These are phyloP conservation scores for Eupithecia subfuscata DNA, from an alignment of 2,888 invertebrate genomes.

Conservation along the genomic window DNA sequence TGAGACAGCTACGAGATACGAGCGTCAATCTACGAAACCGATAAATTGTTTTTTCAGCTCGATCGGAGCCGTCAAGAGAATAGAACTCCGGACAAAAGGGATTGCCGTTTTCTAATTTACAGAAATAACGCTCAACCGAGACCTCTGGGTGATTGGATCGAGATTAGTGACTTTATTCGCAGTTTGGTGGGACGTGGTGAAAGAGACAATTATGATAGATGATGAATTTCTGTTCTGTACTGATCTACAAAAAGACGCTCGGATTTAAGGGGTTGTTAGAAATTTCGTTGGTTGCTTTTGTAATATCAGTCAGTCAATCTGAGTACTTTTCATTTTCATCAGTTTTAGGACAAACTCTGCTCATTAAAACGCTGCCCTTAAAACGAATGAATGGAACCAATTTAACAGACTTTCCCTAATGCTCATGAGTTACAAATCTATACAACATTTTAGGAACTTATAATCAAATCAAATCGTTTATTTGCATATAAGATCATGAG, in stretches of 20 bases:
- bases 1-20: conserved; percentile 48
- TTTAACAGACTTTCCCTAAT: not conserved
- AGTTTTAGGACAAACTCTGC: not conserved
- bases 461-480: no score
- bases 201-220: not conserved
- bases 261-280: not conserved
- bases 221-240: not conserved
- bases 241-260: not conserved
- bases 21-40: conserved; percentile 49
- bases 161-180: conserved; percentile 44
- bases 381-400: not conserved
- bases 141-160: conserved; percentile 48
- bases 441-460: no score
- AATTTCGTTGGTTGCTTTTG: not conserved
- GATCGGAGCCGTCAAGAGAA: conserved; percentile 43
- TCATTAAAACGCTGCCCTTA: not conserved
- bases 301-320: not conserved
- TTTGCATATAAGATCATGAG: no score
- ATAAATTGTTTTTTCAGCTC: conserved; percentile 49
- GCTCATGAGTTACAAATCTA: not conserved
- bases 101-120: conserved; percentile 43
- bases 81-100: conserved; percentile 45
- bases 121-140: conserved; percentile 46
- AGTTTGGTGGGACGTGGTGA: conserved; percentile 30
- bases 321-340: not conserved